These are phyloP conservation scores for Dascyllus trimaculatus DNA, from an alignment of 2,113 vertebrate species.

Conservation along the genomic window DNA sequence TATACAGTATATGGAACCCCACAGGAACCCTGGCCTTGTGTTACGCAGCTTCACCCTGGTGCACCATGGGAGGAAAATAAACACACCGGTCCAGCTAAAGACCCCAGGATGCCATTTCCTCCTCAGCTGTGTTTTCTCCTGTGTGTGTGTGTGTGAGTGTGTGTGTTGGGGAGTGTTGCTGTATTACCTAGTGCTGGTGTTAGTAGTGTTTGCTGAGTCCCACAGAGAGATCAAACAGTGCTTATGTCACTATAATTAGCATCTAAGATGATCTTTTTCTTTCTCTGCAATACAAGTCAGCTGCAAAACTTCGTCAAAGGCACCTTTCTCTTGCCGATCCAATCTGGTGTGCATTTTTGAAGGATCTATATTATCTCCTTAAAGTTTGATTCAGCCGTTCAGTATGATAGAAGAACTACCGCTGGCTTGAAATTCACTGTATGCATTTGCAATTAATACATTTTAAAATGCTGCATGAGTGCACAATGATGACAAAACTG, in stretches of 20 bases:
- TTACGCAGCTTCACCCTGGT: constrained; percentile 65
- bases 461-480: too few species aligned
- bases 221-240: constrained; percentile 60
- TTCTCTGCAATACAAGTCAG: not conserved
- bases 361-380: not conserved
- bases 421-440: too few species aligned
- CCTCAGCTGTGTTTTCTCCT: constrained; percentile 68
- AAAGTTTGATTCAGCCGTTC: not conserved
- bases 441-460: too few species aligned
- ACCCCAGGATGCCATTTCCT: constrained; percentile 71
- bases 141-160: constrained; percentile 42
- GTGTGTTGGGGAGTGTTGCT: constrained; percentile 27
- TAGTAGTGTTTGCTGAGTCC: constrained; percentile 57
- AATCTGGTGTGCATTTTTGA: not conserved
- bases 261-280: not conserved
- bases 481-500: too few species aligned
- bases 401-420: too few species aligned
- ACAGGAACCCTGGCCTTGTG: constrained; percentile 37
- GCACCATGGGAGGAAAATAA: constrained; percentile 72
- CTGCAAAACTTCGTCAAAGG: constrained; percentile 14
- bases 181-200: constrained; percentile 54
- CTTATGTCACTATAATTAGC: constrained; percentile 40
- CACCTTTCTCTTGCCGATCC: not conserved
- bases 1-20: constrained; percentile 27
- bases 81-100: constrained; percentile 64